phyloP scores from a whole-genome alignment of 92 coral and sea anemone genomes.

The Heteractis magnifica region DNA sequence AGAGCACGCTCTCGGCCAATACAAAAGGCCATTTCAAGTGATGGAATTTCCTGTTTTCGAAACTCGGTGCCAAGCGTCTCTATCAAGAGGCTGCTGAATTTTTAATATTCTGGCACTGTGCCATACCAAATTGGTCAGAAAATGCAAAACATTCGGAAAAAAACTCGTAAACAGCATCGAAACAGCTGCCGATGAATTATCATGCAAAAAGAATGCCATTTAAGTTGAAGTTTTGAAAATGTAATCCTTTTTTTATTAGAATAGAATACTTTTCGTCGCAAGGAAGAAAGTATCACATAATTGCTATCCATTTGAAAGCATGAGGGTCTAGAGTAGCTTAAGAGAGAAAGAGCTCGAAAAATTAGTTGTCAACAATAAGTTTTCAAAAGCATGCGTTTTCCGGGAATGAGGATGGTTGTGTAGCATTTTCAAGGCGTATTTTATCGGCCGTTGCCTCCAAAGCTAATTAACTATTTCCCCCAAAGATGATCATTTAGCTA shows the following conservation, averaged over 20 bases:
- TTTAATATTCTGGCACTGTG: not conserved
- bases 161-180: not conserved
- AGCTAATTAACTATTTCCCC: not conserved
- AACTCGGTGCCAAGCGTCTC: conserved; percentile 10
- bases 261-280: not conserved
- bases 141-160: not conserved
- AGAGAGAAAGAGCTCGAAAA: not conserved
- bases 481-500: not conserved
- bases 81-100: not conserved
- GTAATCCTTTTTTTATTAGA: not conserved
- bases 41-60: conserved; percentile 29
- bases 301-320: too few relatives aligned
- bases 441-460: not conserved
- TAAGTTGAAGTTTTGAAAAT: not conserved
- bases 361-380: not conserved
- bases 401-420: not conserved
- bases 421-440: not conserved
- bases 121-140: not conserved
- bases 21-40: conserved; percentile 15
- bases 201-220: not conserved
- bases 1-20: conserved; percentile 2
- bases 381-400: not conserved
- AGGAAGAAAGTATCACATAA: not conserved
- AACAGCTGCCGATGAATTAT: not conserved
- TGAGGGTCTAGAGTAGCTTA: not conserved